Evolutionary conservation across 2,113 vertebrate species (phyloP), one percentile per base, ranked within the genome.

Genomic region (Ceuthmochares aereus): DNA sequence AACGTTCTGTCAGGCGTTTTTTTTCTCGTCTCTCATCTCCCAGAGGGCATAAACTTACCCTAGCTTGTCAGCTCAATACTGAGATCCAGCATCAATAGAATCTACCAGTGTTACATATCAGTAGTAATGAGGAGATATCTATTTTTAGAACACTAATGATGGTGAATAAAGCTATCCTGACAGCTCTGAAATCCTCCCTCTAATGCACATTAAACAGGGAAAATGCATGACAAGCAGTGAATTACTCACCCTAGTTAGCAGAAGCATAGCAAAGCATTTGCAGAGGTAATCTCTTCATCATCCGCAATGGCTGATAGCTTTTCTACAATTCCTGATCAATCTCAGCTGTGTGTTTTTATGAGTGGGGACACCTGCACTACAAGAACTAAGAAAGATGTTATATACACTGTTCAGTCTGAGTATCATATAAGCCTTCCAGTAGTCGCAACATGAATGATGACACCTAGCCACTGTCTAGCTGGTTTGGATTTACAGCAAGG

Each of bases 91-190:
- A 79, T 40, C 63, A 64, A 58, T 7, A 87, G n/a, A 76, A 60
- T 64, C 26, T 68, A 56, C 49, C 47, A 19, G 29, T 43, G 40
- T 91, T 91, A 84, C 67, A 36, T 34, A 34, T n/a, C 9, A 89
- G 43, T 66, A 83, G 49, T 59, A 87, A 78, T 47, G 55, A 95
- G 58, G 36, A 92, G 51, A 22, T 43, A 78, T 0, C 67, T 92
- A 90, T 84, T 90, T 95, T 95, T 92, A 95, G 80, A 90, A 75
- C 43, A 60, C 77, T 77, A 94, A 74, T 92, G 68, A 64, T 37
- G 90, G 43, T 34, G 47, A 89, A 84, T 63, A 94, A 92, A 93
- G 59, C 72, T 70, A 73, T 42, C 55, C 40, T 84, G 73, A 70
- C 18, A 20, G 68, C 68, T 86, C 42, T 59, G 64, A 92, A 89